Evolutionary conservation across 2,113 vertebrate species (phyloP).

Genomic region (Hypomesus transpacificus): DNA sequence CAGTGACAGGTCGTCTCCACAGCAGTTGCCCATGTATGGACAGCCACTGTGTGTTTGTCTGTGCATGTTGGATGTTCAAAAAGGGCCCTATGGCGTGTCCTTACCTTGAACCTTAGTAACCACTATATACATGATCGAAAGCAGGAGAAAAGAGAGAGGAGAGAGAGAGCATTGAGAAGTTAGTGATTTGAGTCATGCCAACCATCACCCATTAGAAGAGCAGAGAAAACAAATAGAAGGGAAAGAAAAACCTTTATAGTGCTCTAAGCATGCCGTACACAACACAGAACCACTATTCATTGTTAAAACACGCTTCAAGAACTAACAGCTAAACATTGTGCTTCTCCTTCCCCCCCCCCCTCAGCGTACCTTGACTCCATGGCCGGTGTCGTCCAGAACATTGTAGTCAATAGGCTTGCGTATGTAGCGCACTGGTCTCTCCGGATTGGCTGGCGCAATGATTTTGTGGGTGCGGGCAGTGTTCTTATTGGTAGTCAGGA

Average conservation of each 20-base stretch:
- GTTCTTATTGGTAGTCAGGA: conserved; percentile 78
- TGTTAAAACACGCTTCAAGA: not conserved
- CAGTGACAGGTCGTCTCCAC: too few species aligned
- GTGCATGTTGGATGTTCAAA: too few species aligned
- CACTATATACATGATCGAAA: conserved; percentile 88
- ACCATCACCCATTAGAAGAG: not conserved
- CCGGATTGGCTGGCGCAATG: conserved; percentile 85
- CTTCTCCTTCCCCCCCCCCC: not conserved
- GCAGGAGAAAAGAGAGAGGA: conserved; percentile 81
- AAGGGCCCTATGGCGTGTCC: conserved; percentile 50
- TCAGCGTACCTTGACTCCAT: conserved; percentile 83
- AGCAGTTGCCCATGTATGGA: conserved; percentile 43
- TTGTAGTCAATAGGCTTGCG: conserved; percentile 88
- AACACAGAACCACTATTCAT: not conserved
- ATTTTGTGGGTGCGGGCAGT: conserved; percentile 88
- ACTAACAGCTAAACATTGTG: not conserved
- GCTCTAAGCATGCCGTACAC: too few species aligned
- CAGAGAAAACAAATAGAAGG: not conserved
- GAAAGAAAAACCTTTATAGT: too few species aligned
- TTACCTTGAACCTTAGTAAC: conserved; percentile 99
- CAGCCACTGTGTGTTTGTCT: conserved; percentile 18
- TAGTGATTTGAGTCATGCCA: conserved; percentile 58
- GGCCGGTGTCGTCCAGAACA: conserved; percentile 86
- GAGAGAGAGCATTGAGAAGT: conserved; percentile 82
- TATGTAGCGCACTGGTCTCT: conserved; percentile 87